phyloP scores from a whole-genome alignment of 2,888 invertebrate genomes.

The Lasioglossum morio region DNA sequence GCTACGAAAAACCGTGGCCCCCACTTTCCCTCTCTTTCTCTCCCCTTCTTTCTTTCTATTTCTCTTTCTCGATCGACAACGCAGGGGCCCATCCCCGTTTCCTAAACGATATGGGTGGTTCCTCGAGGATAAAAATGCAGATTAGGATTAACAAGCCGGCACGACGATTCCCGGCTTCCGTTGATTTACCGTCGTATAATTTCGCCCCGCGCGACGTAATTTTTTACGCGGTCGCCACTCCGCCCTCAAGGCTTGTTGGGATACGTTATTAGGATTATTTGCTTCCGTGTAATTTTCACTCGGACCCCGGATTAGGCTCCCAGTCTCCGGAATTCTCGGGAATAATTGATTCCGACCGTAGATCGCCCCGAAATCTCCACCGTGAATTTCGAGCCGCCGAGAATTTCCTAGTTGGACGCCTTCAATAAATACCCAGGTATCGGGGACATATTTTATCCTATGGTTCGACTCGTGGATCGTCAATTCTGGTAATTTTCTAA shows the following conservation, averaged over 20 bases:
- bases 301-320: conserved; percentile 24
- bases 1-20: conserved; percentile 52
- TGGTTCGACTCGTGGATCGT: neutral
- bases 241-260: neutral
- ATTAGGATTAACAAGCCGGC: conserved; percentile 75
- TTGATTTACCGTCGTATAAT: conserved; percentile 71
- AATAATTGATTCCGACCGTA: neutral
- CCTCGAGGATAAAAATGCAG: conserved; percentile 75
- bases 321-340: conserved; percentile 1
- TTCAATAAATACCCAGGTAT: neutral
- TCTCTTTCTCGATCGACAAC: neutral
- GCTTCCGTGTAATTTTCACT: conserved; percentile 48
- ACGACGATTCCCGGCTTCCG: conserved; percentile 67
- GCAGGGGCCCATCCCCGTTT: conserved; percentile 29
- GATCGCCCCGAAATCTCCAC: neutral
- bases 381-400: neutral
- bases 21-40: conserved; percentile 1
- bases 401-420: neutral
- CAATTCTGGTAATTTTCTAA: neutral
- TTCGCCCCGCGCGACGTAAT: conserved; percentile 38
- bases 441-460: neutral
- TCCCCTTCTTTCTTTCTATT: neutral
- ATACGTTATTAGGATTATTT: conserved; percentile 57
- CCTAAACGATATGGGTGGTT: conserved; percentile 66
- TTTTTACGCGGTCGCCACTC: conserved; percentile 17